A percentile compares a stretch with the other conserved stretches of the same genome.
These are phyloP conservation scores for Cyphomyrmex costatus DNA, from an alignment of 1,140 invertebrate genomes.

Conservation along the genomic window DNA sequence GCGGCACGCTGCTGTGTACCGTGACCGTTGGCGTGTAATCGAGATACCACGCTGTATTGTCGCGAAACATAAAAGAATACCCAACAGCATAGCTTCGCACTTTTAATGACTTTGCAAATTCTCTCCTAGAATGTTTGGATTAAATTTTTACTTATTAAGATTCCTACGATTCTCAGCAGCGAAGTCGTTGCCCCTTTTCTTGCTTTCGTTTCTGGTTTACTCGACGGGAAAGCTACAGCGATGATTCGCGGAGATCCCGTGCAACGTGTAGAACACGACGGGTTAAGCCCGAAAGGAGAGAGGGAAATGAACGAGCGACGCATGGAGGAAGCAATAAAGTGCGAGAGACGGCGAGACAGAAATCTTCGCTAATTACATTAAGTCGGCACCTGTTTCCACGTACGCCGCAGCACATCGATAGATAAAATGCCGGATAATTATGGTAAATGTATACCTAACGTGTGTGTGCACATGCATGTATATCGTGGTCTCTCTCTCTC, in stretches of 20 bases:
- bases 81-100: conserved; percentile 3
- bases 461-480: background rate
- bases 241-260: conserved; percentile 28
- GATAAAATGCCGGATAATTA: conserved; percentile 55
- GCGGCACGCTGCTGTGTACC: background rate
- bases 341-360: conserved; percentile 42
- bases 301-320: conserved; percentile 11
- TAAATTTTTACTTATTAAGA: conserved; percentile 1
- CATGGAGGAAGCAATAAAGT: conserved; percentile 25
- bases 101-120: background rate
- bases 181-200: background rate
- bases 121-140: background rate
- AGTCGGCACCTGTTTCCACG: conserved; percentile 51
- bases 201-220: background rate
- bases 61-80: conserved; percentile 7
- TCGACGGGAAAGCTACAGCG: background rate
- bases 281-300: background rate
- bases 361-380: conserved; percentile 59
- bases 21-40: conserved; percentile 45
- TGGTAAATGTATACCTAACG: background rate
- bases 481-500: background rate
- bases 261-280: conserved; percentile 1
- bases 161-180: background rate
- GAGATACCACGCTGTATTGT: conserved; percentile 45
- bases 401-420: conserved; percentile 30